Evolutionary conservation across 2,888 invertebrate genomes (phyloP).

Genomic region (Aphidoletes aphidimyza): DNA sequence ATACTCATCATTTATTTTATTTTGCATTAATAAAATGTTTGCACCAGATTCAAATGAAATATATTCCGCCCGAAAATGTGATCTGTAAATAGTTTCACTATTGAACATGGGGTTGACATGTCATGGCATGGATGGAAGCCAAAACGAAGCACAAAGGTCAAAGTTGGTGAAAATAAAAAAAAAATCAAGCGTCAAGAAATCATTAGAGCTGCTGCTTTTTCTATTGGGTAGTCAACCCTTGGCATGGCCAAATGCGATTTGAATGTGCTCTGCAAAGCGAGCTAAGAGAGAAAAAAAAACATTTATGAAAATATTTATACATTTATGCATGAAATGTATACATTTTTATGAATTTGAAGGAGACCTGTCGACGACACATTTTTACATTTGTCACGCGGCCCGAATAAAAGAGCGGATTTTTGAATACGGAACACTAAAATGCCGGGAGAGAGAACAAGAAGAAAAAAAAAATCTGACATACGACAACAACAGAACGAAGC

Average conservation of each 20-base stretch:
- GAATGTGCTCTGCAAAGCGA: conserved; percentile 34
- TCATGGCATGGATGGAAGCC: conserved; percentile 16
- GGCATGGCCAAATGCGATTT: conserved; percentile 26
- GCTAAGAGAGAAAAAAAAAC: too few relatives aligned
- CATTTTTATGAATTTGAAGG: conserved; percentile 54
- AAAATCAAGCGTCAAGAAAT: background rate
- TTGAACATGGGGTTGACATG: background rate
- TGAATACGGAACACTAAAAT: background rate
- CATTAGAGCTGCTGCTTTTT: background rate
- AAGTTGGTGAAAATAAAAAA: conserved; percentile 16
- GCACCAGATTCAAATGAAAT: background rate
- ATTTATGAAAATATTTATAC: conserved; percentile 47
- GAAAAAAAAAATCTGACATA: conserved; percentile 32
- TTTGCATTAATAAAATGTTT: background rate
- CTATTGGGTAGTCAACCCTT: too few relatives aligned
- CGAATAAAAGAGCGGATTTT: background rate
- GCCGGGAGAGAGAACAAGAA: background rate
- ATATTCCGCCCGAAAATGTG: background rate
- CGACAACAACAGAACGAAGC: conserved; percentile 36
- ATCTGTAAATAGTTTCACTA: conserved; percentile 8
- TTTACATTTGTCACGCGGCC: conserved; percentile 58
- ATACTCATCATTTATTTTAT: background rate
- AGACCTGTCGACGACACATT: conserved; percentile 58
- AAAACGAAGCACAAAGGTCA: background rate
- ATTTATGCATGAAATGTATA: conserved; percentile 52